These are phyloP conservation scores for Drosophila micromelanica DNA, from an alignment of 1,140 invertebrate species.

Conservation along the genomic window DNA sequence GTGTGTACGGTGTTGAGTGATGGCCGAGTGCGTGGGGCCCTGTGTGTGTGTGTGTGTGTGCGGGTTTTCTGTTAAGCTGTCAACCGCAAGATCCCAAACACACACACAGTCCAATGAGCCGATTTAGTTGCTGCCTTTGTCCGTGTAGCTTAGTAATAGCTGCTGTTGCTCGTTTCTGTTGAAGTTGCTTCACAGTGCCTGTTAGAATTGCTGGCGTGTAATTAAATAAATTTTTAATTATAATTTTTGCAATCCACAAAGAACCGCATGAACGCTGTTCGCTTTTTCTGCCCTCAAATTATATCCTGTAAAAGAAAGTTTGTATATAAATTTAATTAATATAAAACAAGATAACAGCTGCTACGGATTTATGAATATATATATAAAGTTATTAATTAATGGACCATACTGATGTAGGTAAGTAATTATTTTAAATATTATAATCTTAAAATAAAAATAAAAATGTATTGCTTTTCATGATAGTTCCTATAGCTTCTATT, in stretches of 20 bases:
- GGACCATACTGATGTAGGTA: too few relatives aligned
- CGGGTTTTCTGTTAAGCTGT: conserved; percentile 9
- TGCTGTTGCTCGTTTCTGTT: background rate
- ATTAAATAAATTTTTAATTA: conserved; percentile 2
- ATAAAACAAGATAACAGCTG: too few relatives aligned
- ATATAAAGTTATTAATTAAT: too few relatives aligned
- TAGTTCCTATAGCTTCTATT: too few relatives aligned
- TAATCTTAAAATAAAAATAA: too few relatives aligned
- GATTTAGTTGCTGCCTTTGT: conserved; percentile 8
- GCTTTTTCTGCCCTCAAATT: background rate
- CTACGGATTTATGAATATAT: too few relatives aligned
- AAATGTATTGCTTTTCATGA: too few relatives aligned
- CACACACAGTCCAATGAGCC: conserved; percentile 22
- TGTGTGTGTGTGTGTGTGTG: background rate
- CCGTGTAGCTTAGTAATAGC: background rate
- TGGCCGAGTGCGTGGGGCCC: conserved; percentile 1
- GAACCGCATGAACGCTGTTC: background rate
- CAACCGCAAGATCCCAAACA: conserved; percentile 28
- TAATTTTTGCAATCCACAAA: background rate
- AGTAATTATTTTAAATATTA: too few relatives aligned
- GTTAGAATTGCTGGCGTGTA: background rate
- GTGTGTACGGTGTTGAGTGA: background rate
- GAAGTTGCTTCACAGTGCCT: background rate
- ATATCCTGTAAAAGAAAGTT: background rate
- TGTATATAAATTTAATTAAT: background rate